These are phyloP conservation scores for Arenicola marina DNA, from an alignment of 2,888 invertebrate species.

Conservation along the genomic window DNA sequence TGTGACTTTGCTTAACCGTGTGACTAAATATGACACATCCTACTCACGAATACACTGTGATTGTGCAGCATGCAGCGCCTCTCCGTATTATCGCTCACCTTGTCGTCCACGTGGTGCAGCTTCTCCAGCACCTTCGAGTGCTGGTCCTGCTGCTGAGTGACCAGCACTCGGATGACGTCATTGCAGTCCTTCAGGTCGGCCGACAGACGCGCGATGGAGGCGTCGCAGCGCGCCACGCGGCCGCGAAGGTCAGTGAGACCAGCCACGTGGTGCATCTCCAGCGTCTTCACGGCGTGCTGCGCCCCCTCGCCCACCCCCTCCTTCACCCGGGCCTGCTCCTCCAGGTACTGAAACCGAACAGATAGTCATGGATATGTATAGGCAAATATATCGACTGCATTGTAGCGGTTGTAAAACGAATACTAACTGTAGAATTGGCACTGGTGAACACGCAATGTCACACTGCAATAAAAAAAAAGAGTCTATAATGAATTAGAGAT, in stretches of 20 bases:
- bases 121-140: constrained; percentile 45
- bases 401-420: neutral
- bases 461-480: neutral
- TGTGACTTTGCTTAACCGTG: too few species aligned
- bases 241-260: constrained; percentile 57
- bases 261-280: constrained; percentile 58
- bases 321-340: constrained; percentile 45
- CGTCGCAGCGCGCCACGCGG: constrained; percentile 58
- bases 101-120: constrained; percentile 50
- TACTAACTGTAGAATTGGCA: neutral
- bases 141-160: constrained; percentile 44
- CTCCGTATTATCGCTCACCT: too few species aligned
- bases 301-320: constrained; percentile 47
- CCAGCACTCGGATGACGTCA: constrained; percentile 47
- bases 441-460: neutral
- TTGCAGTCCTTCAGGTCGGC: constrained; percentile 45
- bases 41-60: too few species aligned
- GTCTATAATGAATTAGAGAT: too few species aligned
- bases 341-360: constrained; percentile 42
- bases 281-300: constrained; percentile 52
- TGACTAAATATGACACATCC: too few species aligned
- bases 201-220: constrained; percentile 52
- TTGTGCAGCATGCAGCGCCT: too few species aligned
- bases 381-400: neutral
- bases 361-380: too few species aligned